These are phyloP conservation scores for Platysteira castanea DNA, from an alignment of 2,113 vertebrate species.

Conservation along the genomic window DNA sequence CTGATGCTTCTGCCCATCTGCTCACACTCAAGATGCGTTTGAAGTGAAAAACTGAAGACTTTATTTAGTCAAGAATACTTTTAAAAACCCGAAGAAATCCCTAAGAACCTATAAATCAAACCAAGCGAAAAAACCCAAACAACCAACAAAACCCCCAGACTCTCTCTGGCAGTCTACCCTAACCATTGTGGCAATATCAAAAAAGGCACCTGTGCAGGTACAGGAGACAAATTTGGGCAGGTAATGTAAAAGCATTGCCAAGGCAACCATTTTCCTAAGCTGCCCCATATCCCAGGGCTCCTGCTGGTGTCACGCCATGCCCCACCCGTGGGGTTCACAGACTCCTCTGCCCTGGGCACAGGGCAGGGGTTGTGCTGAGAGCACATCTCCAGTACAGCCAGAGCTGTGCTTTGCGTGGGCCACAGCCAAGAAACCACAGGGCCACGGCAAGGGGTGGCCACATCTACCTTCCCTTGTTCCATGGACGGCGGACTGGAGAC, in stretches of 20 bases:
- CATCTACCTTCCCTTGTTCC: neutral
- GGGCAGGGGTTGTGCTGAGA: neutral
- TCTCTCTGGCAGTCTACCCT: neutral
- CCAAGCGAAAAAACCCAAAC: fast-evolving
- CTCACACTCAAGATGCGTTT: fast-evolving
- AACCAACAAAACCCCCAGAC: neutral
- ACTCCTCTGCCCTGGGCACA: neutral
- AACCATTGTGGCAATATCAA: fast-evolving
- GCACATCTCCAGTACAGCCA: neutral
- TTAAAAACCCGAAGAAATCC: neutral
- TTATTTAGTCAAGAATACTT: neutral
- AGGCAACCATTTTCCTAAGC: neutral
- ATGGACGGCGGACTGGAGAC: neutral
- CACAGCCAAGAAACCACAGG: neutral
- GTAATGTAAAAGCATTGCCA: neutral
- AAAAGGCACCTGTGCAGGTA: neutral
- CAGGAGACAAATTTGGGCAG: neutral
- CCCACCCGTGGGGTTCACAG: neutral
- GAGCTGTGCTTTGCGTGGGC: neutral
- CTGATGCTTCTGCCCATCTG: neutral
- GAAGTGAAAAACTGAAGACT: neutral
- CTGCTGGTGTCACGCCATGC: neutral
- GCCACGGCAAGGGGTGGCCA: neutral
- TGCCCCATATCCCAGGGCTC: fast-evolving
- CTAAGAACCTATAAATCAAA: neutral